Evolutionary conservation across 1,140 invertebrate species (phyloP).

Genomic region (Ooceraea biroi): DNA sequence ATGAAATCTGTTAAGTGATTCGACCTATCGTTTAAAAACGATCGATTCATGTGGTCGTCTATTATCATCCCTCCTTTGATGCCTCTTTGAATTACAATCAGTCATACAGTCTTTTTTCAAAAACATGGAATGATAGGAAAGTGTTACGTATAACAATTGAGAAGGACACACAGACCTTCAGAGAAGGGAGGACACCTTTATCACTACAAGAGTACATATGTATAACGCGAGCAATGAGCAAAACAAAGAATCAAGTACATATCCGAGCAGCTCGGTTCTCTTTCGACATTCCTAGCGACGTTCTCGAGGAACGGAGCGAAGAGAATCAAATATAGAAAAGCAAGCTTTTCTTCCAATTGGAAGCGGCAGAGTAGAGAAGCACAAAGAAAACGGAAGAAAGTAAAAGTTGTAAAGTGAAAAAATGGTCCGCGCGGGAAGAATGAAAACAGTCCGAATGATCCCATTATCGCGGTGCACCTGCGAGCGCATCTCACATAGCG

Average conservation of each 20-base stretch:
- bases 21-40: neutral
- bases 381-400: neutral
- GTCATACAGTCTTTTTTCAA: neutral
- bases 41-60: neutral
- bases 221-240: conserved; percentile 75
- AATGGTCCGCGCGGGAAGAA: conserved; percentile 24
- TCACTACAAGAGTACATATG: conserved; percentile 36
- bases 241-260: conserved; percentile 81
- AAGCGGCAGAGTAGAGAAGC: neutral
- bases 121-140: neutral
- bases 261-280: conserved; percentile 34
- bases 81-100: neutral
- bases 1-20: neutral
- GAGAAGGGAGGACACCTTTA: neutral
- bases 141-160: neutral
- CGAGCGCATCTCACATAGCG: conserved; percentile 62
- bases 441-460: conserved; percentile 81
- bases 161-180: neutral
- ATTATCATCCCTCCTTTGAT: neutral
- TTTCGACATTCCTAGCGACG: conserved; percentile 78
- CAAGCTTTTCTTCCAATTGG: neutral
- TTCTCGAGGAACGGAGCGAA: conserved; percentile 39
- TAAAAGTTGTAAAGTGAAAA: conserved; percentile 28
- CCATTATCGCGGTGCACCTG: conserved; percentile 73
- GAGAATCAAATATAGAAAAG: neutral